These are phyloP conservation scores for Tholera decimalis DNA, from an alignment of 2,888 invertebrate species.

Conservation along the genomic window DNA sequence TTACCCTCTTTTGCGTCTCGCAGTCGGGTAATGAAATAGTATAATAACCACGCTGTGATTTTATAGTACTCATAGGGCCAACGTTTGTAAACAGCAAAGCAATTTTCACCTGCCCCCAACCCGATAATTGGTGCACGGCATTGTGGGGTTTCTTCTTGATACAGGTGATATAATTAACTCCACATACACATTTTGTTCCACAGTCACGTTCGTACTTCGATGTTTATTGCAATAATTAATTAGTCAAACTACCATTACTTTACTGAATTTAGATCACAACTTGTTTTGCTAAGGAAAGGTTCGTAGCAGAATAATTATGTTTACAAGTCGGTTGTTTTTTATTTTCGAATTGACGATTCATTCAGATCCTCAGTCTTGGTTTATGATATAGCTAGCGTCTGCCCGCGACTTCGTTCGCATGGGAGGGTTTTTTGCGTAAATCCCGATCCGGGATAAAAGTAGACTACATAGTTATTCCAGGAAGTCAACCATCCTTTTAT, in stretches of 20 bases:
- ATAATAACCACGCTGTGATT: background rate
- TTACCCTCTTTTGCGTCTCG: too few relatives aligned
- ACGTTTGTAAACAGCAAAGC: slow-evolving; percentile 1
- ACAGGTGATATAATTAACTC: slow-evolving; percentile 55
- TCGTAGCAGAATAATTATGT: background rate
- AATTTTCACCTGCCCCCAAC: slow-evolving; percentile 9
- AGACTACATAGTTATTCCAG: too few relatives aligned
- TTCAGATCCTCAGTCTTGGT: background rate
- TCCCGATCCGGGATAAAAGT: too few relatives aligned
- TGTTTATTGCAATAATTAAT: slow-evolving; percentile 50
- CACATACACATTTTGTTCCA: slow-evolving; percentile 11
- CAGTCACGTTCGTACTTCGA: slow-evolving; percentile 26
- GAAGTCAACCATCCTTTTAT: too few relatives aligned
- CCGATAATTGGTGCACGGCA: slow-evolving; percentile 50
- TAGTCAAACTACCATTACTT: slow-evolving; percentile 10
- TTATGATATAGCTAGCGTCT: too few relatives aligned
- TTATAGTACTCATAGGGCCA: background rate
- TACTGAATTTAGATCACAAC: slow-evolving; percentile 11
- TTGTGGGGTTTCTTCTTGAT: slow-evolving; percentile 41
- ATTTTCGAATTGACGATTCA: background rate
- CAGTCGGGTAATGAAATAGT: too few relatives aligned
- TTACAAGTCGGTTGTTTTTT: background rate
- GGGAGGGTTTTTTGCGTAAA: too few relatives aligned
- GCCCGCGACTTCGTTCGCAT: too few relatives aligned
- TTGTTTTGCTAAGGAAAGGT: slow-evolving; percentile 2